A percentile compares a stretch with the other conserved stretches of the same genome.
These are phyloP conservation scores for Grallaria varia DNA, from an alignment of 2,113 vertebrate species.

Conservation along the genomic window DNA sequence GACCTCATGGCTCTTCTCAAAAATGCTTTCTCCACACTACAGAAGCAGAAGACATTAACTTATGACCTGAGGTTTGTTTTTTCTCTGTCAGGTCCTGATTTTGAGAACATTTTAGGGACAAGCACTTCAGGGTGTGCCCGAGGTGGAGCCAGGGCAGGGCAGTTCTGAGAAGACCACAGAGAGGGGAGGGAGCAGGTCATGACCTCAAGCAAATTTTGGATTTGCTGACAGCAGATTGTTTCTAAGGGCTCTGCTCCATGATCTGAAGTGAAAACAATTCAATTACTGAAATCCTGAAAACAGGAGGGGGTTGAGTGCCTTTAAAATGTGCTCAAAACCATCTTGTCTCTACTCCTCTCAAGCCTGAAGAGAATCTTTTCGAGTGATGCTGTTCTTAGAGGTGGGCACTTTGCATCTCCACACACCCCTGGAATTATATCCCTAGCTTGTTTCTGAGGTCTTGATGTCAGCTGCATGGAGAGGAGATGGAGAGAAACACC, in stretches of 20 bases:
- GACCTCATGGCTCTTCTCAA: neutral
- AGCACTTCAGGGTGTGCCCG: neutral
- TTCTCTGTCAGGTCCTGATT: neutral
- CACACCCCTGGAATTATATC: neutral
- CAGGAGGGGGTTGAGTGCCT: neutral
- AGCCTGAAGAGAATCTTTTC: neutral
- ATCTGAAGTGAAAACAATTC: neutral
- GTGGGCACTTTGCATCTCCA: neutral
- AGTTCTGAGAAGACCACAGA: neutral
- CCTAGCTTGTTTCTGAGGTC: neutral
- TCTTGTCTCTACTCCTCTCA: neutral
- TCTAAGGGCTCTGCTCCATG: neutral
- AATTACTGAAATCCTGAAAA: neutral
- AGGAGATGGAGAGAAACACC: neutral
- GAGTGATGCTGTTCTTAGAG: neutral
- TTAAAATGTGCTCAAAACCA: neutral
- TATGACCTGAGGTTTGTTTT: neutral
- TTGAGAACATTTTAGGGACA: neutral
- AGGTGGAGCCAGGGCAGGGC: neutral
- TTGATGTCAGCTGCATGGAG: neutral
- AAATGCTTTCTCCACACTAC: neutral
- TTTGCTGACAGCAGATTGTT: neutral
- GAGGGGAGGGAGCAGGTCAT: neutral
- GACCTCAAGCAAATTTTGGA: rapidly evolving
- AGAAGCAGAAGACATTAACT: neutral